Conservation (phyloP, 2,797 vertebrate genomes). For the Betta splendens region DNA sequence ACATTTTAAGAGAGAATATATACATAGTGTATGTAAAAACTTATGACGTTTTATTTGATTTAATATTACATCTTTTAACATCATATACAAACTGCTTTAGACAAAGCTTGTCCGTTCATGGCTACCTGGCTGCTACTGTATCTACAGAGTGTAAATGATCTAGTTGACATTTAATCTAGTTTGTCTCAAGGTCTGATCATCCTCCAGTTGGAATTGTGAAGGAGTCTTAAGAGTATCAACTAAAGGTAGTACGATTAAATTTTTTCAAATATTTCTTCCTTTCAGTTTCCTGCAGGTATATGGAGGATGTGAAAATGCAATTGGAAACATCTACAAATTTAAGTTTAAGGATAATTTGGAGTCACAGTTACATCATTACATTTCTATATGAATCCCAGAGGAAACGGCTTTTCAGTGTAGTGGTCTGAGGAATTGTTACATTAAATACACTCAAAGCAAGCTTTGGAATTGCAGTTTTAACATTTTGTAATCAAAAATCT, state of each 20-base stretch:
- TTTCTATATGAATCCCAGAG: neutral
- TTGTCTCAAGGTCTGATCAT: neutral
- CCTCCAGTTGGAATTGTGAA: neutral
- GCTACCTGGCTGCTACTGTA: neutral
- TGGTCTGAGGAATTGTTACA: too few relatives aligned
- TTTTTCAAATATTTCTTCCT: neutral
- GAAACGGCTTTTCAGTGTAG: neutral
- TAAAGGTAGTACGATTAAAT: neutral
- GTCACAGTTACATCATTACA: neutral
- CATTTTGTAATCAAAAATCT: too few relatives aligned
- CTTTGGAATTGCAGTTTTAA: too few relatives aligned
- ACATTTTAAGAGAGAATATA: slow-evolving; percentile 46
- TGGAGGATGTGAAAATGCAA: neutral
- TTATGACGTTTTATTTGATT: slow-evolving; percentile 29
- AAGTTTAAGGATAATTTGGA: neutral
- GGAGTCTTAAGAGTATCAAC: slow-evolving; percentile 14
- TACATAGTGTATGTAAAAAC: slow-evolving; percentile 31
- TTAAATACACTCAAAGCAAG: too few relatives aligned
- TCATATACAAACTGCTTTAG: slow-evolving; percentile 16
- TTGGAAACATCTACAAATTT: neutral
- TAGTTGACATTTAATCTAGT: neutral
- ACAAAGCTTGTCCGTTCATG: slow-evolving; percentile 12
- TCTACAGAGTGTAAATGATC: neutral
- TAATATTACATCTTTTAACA: slow-evolving; percentile 3
- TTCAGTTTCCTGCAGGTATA: slow-evolving; percentile 1